phyloP scores from a whole-genome alignment of 1,140 invertebrate species.

The Drosophila pallidifrons region DNA sequence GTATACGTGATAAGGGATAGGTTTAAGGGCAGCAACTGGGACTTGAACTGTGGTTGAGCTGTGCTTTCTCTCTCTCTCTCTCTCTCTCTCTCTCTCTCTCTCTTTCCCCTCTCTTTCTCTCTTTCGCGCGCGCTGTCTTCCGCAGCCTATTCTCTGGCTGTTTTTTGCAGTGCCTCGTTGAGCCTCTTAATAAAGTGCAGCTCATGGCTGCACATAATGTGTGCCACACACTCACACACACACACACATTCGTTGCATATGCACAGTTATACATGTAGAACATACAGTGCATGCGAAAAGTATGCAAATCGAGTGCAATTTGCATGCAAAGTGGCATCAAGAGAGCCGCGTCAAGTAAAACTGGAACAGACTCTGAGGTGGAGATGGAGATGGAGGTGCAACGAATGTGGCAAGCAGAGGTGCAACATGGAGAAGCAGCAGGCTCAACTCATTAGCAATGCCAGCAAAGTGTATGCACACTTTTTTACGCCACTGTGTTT shows the following conservation, averaged over 20 bases:
- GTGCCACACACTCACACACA: slow-evolving; percentile 30
- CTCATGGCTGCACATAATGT: slow-evolving; percentile 65
- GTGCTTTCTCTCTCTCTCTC: not conserved
- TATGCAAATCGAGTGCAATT: slow-evolving; percentile 78
- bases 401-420: slow-evolving; percentile 23
- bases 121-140: no score
- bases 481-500: slow-evolving; percentile 30
- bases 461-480: slow-evolving; percentile 34
- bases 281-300: slow-evolving; percentile 69
- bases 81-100: not conserved
- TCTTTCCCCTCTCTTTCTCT: not conserved
- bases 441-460: slow-evolving; percentile 66
- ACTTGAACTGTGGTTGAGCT: slow-evolving; percentile 3
- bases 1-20: not conserved
- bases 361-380: slow-evolving; percentile 28
- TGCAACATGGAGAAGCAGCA: slow-evolving; percentile 28
- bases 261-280: slow-evolving; percentile 41
- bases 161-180: slow-evolving; percentile 24
- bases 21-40: not conserved
- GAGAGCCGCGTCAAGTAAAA: slow-evolving; percentile 54
- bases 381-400: not conserved
- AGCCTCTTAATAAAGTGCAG: slow-evolving; percentile 47
- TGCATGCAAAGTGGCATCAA: slow-evolving; percentile 76
- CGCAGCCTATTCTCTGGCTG: slow-evolving; percentile 1
- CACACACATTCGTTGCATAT: not conserved